Conservation (phyloP, 1,140 invertebrate genomes). For the Formica selysi region DNA sequence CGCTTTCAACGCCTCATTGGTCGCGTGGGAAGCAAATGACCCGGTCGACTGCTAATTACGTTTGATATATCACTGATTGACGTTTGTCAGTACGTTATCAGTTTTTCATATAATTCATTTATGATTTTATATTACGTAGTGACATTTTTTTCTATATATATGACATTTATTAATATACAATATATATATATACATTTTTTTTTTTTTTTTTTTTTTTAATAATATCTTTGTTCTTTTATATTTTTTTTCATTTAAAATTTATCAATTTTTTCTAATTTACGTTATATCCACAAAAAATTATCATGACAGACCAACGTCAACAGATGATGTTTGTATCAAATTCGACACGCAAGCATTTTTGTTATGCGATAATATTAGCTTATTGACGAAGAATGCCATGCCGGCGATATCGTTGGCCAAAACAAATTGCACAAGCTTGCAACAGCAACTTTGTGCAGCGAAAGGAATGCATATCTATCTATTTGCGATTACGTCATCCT, state of each 20-base stretch:
- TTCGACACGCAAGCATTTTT: constrained; percentile 20
- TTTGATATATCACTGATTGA: constrained; percentile 10
- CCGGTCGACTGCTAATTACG: not conserved
- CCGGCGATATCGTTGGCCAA: constrained; percentile 1
- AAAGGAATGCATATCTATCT: constrained; percentile 8
- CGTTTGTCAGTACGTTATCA: not conserved
- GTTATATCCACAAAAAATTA: not conserved
- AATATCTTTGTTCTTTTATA: not conserved
- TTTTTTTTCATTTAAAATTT: not conserved
- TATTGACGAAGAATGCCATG: not conserved
- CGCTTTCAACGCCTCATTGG: not conserved
- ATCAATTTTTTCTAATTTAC: not conserved
- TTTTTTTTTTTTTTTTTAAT: too few species aligned
- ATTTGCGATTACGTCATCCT: constrained; percentile 8
- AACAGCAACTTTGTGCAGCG: constrained; percentile 7
- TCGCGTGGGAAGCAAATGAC: constrained; percentile 23
- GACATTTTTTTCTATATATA: too few species aligned
- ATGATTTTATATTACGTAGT: not conserved
- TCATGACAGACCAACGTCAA: not conserved
- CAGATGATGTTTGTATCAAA: constrained; percentile 13
- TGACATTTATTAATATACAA: not conserved
- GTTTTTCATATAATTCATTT: not conserved
- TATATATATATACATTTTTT: not conserved
- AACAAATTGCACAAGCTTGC: constrained; percentile 25
- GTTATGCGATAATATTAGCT: constrained; percentile 14